These are phyloP conservation scores for Tachystola acroxantha DNA, from an alignment of 2,888 invertebrate species.

Conservation along the genomic window DNA sequence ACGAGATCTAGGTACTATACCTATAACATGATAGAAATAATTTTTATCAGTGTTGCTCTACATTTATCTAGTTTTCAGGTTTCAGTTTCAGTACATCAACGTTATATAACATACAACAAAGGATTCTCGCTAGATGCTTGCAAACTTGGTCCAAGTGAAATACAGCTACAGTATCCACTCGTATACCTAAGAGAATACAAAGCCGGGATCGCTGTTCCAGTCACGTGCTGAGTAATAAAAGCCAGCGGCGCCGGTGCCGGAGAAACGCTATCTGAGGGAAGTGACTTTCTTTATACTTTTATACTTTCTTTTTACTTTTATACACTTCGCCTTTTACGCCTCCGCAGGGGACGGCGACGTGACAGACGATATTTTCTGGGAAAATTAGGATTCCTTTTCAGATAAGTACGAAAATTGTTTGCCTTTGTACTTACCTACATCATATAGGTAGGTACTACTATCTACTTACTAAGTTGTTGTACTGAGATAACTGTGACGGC, in stretches of 20 bases:
- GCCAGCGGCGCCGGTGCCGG: conserved; percentile 35
- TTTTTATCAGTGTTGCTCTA: no score
- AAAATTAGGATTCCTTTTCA: conserved; percentile 18
- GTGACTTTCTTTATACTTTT: conserved; percentile 56
- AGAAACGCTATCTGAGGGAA: conserved; percentile 54
- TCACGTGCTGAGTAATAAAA: conserved; percentile 68
- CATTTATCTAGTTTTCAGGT: no score
- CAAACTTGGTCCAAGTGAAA: conserved; percentile 14
- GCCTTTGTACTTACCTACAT: neutral
- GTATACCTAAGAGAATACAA: conserved; percentile 44
- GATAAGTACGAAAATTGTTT: conserved; percentile 1
- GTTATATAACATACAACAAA: conserved; percentile 4
- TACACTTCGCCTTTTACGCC: conserved; percentile 54
- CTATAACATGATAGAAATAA: no score
- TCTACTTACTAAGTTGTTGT: neutral
- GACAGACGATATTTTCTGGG: conserved; percentile 30
- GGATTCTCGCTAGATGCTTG: neutral
- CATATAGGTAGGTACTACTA: neutral
- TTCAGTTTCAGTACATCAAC: no score
- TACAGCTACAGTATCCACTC: conserved; percentile 19
- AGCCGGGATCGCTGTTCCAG: conserved; percentile 44
- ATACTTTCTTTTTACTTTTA: conserved; percentile 58
- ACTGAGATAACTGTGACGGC: no score
- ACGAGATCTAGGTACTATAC: no score
- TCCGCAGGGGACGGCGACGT: conserved; percentile 47